Base-by-base conservation (phyloP, 37 sponge, comb jelly and placozoan genomes). In the Geodia barretti region DNA sequence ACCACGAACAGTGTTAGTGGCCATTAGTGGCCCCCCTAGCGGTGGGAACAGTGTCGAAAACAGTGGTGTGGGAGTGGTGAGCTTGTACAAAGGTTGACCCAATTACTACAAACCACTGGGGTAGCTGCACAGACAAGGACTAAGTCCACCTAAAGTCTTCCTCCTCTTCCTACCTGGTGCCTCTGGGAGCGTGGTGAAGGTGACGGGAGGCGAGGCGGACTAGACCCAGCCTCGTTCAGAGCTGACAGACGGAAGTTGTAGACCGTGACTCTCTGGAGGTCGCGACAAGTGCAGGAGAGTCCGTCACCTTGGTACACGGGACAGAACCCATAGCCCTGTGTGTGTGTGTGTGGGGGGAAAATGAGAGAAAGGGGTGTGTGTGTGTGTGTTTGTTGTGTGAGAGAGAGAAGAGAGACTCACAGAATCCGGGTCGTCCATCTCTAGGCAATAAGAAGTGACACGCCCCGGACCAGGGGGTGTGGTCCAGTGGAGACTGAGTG, bases 281-380 rank as follows among this genome's bases (percentile, higher is more conserved):
- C 65, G 54, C 37, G 41, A 61, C 88, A 84, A 7, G 64, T 74
- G 77, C 63, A 79, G 32, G 38, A 14, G 17, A 33, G 0, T 34
- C 83, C 84, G 21, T 79, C 84, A 23, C 84, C 88, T 26, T 87
- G 88, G 40, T 87, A 92, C 29, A 84, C 84, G 0, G 84, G 84
- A n/a, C 80, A 35, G 73, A 83, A 92, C 26, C 92, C 92, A 76
- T 92, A 83, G 32, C 92, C 92, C 91, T 91, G 33, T 4, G 38
- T 30, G 26, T 19, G 61, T 24, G 28, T 65, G 26, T 7, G 14
- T 17, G 54, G 11, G 14, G 14, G 54, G 11, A 47, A 47, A 9
- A 2, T 47, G 21, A 2, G 31, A 2, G 11, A 64, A n/a, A n/a
- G n/a, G n/a, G n/a, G n/a, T n/a, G n/a, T n/a, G n/a, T n/a, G n/a